These are phyloP conservation scores for Muntiacus muntjak DNA, from an alignment of 2,113 vertebrate species.

Conservation along the genomic window DNA sequence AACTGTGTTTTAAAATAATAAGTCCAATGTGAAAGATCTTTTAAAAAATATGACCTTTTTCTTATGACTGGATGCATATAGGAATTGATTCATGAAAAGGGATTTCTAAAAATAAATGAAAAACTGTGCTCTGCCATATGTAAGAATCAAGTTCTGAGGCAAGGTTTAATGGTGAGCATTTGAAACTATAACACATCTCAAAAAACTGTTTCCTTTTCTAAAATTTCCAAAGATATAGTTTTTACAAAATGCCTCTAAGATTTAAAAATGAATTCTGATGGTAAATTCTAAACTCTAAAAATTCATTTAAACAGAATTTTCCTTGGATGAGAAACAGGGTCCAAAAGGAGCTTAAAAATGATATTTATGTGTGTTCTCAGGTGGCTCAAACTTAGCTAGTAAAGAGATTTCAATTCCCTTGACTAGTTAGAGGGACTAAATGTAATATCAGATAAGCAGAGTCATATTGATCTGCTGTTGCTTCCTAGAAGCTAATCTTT, in stretches of 20 bases:
- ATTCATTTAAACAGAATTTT: background rate
- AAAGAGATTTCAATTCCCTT: constrained; percentile 17
- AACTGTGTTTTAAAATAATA: background rate
- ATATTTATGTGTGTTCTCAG: background rate
- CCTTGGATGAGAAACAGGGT: background rate
- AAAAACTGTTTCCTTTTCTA: background rate
- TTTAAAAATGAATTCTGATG: background rate
- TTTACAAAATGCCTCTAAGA: background rate
- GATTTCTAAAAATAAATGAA: constrained; percentile 18
- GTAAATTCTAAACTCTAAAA: background rate
- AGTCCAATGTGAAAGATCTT: background rate
- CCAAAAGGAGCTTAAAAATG: background rate
- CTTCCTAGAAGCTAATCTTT: constrained; percentile 47
- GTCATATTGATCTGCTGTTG: constrained; percentile 49
- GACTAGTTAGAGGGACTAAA: constrained; percentile 11
- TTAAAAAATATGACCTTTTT: background rate
- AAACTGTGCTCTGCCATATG: constrained; percentile 29
- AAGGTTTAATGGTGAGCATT: constrained; percentile 53
- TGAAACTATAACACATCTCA: constrained; percentile 62
- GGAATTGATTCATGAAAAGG: background rate
- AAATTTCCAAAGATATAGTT: background rate
- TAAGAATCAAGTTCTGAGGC: constrained; percentile 51
- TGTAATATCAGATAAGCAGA: constrained; percentile 47
- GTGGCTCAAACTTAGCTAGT: background rate
- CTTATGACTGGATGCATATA: background rate